Conservation (phyloP, 2,113 vertebrate genomes). For the Meles meles region DNA sequence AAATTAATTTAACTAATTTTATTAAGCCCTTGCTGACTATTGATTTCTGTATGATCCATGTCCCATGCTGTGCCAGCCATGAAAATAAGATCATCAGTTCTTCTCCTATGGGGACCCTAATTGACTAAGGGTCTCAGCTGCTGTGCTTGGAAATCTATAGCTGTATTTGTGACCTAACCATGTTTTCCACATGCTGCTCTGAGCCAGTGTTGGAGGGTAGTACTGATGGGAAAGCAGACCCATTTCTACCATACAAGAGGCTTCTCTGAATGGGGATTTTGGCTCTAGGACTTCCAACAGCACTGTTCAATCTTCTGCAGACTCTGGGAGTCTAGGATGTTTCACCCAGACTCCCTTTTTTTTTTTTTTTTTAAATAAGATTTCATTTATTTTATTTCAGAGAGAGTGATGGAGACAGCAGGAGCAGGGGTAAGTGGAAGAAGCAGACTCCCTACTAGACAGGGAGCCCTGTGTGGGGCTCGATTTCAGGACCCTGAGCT, state of each 20-base stretch:
- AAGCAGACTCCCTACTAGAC: no score
- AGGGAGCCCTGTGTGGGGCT: no score
- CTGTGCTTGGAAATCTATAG: background rate
- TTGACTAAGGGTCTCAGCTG: background rate
- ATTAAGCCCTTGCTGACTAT: background rate
- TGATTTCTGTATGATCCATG: background rate
- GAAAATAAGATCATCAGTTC: no score
- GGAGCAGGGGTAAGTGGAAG: no score
- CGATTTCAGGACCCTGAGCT: no score
- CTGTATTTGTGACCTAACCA: background rate
- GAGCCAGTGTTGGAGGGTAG: accelerated
- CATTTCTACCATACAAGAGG: background rate
- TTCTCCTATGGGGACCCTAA: background rate
- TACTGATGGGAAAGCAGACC: background rate
- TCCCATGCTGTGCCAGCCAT: background rate
- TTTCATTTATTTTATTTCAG: background rate
- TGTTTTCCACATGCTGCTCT: background rate
- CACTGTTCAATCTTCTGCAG: background rate
- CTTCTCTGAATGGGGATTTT: background rate
- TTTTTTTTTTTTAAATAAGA: background rate
- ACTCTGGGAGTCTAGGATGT: background rate
- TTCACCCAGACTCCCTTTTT: background rate
- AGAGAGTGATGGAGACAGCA: no score
- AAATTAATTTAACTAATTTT: background rate
- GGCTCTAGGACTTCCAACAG: background rate